Base-by-base conservation (phyloP, 1,140 invertebrate genomes). In the Drosophila sp. region DNA sequence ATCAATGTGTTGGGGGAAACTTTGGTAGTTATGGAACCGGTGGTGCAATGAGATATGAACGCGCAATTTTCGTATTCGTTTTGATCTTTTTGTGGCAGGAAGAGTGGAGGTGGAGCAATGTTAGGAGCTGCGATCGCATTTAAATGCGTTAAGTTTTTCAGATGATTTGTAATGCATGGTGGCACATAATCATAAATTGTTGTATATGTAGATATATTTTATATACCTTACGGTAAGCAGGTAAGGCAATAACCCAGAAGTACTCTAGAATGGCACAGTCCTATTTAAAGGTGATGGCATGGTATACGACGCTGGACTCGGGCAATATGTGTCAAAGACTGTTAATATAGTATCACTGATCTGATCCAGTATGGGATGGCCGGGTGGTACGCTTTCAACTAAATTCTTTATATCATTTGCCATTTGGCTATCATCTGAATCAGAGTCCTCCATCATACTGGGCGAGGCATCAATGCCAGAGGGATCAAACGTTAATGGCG, bases 151-250 rank as follows among this genome's bases (percentile, higher is more conserved):
- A 29, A 55, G 10, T 54, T 41, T 11, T 61, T 47, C 44, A 17
- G 25, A 41, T 69, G 72, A 70, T 76, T 76, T 69, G 11, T 50
- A 29, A 76, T 76, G 72, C 66, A 50, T 47, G 44, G 44, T 47
- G 17, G 25, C 69, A 40, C 35, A 40, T 79, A 64, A 41, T 44
- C 60, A 35, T 32, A 62, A 69, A 70, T 50, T 50, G 6, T 50
- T 50, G 23, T 44, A 23, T n/a, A 6, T 44, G n/a, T 50, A 38
- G 8, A 38, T 38, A 38, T 38, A 38, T 60, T n/a, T 60, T 35
- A 41, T 57, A 66, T 90, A 90, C 80, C 85, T 89, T 67, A 66
- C 76, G 84, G 71, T 72, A 85, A 80, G 66, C 71, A 55, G 47
- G 35, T 11, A 38, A 38, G 55, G 63, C 50, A 4, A 23, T 10